A percentile compares a stretch with the other conserved stretches of the same genome.
Evolutionary conservation across 2,797 vertebrate genomes (phyloP).

Genomic region (Psittacula echo): DNA sequence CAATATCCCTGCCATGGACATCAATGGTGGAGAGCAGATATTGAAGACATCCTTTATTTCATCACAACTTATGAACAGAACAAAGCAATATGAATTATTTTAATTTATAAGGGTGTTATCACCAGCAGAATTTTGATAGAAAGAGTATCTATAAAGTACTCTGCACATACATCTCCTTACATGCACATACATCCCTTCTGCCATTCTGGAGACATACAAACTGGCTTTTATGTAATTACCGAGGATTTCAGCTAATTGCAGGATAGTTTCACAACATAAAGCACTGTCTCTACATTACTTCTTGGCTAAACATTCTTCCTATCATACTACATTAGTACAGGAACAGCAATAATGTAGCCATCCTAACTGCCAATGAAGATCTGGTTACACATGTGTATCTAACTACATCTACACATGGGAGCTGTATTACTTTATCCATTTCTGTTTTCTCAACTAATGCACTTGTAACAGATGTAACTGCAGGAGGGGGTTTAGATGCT

Average conservation of each 20-base stretch:
- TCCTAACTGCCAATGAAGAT: not conserved
- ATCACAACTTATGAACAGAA: not conserved
- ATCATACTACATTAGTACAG: accelerated
- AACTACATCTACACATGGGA: not conserved
- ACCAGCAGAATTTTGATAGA: not conserved
- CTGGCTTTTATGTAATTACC: not conserved
- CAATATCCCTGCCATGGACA: not conserved
- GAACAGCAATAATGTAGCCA: not conserved
- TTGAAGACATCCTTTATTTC: not conserved
- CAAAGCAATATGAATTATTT: not conserved
- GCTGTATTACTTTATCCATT: not conserved
- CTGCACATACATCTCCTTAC: not conserved
- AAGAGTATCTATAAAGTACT: not conserved
- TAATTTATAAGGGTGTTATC: not conserved
- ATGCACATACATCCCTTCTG: not conserved
- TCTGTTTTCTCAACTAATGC: not conserved
- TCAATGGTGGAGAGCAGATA: not conserved
- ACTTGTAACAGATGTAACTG: not conserved
- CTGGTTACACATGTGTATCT: accelerated
- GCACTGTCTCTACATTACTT: not conserved
- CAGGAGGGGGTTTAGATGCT: not conserved
- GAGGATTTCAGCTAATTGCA: not conserved
- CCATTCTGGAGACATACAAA: not conserved
- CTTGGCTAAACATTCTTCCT: not conserved
- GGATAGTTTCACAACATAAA: not conserved